Evolutionary conservation across 2,888 invertebrate genomes (phyloP), one percentile per base, ranked within the genome.

Genomic region (Hedychridium roseum): DNA sequence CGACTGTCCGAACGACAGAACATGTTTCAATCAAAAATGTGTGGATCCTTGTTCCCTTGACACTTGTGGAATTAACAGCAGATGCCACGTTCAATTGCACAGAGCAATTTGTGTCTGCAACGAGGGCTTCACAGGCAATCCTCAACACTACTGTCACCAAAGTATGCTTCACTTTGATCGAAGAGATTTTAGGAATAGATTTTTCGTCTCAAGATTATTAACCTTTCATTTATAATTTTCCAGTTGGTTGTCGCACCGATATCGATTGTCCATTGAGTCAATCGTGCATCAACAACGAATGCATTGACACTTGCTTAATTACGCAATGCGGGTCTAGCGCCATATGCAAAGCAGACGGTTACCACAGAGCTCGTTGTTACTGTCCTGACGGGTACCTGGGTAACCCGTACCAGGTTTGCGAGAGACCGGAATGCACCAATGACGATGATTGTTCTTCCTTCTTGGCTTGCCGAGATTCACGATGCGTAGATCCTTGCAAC

Each of bases 211-310:
- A n/a, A n/a, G n/a, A n/a, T n/a, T n/a, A n/a, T n/a, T n/a, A n/a
- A n/a, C n/a, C 31, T 23, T 5, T 23, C 9, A 5, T 23, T 27
- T 36, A 41, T 34, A 6, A 27, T 17, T 52, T 81, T 82, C 36
- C 76, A 88, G 88, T 92, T 62, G 92, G 94, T 64, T 95, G 95
- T 70, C 87, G 91, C 63, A 87, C 88, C 36, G 91, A 94, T 73
- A 87, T 88, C 41, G 93, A 94, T 60, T 95, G 95, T 74, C 87
- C 91, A 3, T 83, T 89, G 39, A 87, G 86, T 32, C 88, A 92
- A 78, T 89, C 91, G 16, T 94, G 94, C 70, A 85, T 93, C 60
- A 89, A 92, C 69, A 86, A 88, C 50, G 86, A 90, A 69, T 94
- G 94, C 73, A 81, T 88, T 7, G 88, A 92, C 74, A 89, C 92